A percentile compares a stretch with the other conserved stretches of the same genome.
These are phyloP conservation scores for Chymomyza amoena DNA, from an alignment of 2,888 invertebrate genomes.

Conservation along the genomic window DNA sequence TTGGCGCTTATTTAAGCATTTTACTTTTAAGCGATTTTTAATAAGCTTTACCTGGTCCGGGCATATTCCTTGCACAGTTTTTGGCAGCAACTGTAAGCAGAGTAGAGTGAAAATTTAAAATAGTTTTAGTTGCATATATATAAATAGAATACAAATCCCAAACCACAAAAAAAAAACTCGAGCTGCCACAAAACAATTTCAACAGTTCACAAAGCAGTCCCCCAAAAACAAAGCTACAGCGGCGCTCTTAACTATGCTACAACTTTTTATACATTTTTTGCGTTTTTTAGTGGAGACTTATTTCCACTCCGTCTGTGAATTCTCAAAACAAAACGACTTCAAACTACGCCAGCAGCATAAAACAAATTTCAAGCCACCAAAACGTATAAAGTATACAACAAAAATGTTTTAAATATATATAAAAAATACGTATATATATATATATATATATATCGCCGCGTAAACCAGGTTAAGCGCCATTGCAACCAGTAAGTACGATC, in stretches of 20 bases:
- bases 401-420: conserved; percentile 43
- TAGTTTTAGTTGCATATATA: neutral
- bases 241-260: neutral
- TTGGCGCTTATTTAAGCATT: conserved; percentile 19
- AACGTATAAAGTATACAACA: conserved; percentile 20
- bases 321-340: conserved; percentile 21
- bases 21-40: conserved; percentile 36
- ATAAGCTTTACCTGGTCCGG: conserved; percentile 6
- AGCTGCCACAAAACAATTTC: neutral
- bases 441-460: neutral
- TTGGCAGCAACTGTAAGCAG: neutral
- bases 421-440: too few species aligned
- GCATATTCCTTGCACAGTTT: neutral
- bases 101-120: neutral
- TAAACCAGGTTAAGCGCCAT: conserved; percentile 51
- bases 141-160: neutral
- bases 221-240: neutral
- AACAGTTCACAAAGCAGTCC: neutral
- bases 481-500: neutral
- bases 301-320: conserved; percentile 33
- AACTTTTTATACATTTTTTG: neutral
- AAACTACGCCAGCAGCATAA: conserved; percentile 11
- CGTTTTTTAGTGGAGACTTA: conserved; percentile 28
- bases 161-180: neutral
- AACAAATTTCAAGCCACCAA: conserved; percentile 36